phyloP scores from a whole-genome alignment of 2,888 invertebrate species.

The Eilema sororculum region DNA sequence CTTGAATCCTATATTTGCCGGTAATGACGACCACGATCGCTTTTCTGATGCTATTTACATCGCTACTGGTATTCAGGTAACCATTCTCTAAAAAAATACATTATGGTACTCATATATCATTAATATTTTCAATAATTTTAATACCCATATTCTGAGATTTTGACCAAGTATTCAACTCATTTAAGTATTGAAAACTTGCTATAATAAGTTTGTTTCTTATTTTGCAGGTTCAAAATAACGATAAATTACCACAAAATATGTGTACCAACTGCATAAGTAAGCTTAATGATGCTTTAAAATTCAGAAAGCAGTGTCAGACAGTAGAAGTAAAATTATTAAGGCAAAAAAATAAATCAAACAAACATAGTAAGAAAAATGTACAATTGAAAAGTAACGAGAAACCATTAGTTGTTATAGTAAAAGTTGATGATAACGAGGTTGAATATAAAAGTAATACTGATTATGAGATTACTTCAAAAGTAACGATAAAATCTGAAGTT shows the following conservation, averaged over 20 bases:
- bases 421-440: not conserved
- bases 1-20: constrained; percentile 57
- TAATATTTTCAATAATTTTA: not conserved
- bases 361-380: not conserved
- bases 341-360: constrained; percentile 13
- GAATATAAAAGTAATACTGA: not conserved
- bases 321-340: constrained; percentile 51
- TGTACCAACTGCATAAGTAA: constrained; percentile 53
- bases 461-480: not conserved
- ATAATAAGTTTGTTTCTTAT: not conserved
- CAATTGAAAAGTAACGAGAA: not conserved
- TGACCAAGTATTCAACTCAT: not conserved
- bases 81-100: not conserved
- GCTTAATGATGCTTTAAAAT: constrained; percentile 54
- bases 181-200: not conserved
- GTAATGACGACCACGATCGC: constrained; percentile 28
- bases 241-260: constrained; percentile 65
- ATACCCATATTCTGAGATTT: not conserved
- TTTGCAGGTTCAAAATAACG: constrained; percentile 55
- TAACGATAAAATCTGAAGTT: not conserved
- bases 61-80: constrained; percentile 59
- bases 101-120: not conserved
- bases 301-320: constrained; percentile 60
- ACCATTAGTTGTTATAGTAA: not conserved
- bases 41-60: constrained; percentile 48